Evolutionary conservation across 2,113 vertebrate genomes (phyloP).

Genomic region (Lophochroa leadbeateri): DNA sequence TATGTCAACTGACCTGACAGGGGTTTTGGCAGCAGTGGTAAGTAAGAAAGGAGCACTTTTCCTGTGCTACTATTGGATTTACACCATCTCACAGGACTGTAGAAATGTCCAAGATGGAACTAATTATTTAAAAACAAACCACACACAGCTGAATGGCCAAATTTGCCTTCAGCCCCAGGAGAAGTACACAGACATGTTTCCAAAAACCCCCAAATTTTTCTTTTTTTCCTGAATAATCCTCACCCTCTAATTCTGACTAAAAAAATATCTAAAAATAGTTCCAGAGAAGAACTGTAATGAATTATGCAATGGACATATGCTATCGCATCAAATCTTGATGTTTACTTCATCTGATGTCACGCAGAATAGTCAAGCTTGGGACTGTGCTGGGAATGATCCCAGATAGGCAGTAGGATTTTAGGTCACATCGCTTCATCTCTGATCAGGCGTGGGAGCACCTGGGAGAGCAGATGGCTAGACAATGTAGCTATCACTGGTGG

Average conservation of each 20-base stretch:
- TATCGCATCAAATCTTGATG: not conserved
- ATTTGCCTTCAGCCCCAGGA: not conserved
- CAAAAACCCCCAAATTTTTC: not conserved
- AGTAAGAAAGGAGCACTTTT: not conserved
- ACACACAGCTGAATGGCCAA: not conserved
- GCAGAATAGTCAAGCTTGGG: conserved; percentile 10
- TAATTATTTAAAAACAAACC: not conserved
- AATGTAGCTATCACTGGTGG: not conserved
- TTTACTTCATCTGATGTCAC: conserved; percentile 15
- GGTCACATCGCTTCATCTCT: conserved; percentile 11
- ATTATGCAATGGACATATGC: conserved; percentile 14
- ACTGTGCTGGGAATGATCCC: conserved; percentile 27
- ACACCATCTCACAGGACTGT: not conserved
- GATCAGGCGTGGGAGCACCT: conserved; percentile 40
- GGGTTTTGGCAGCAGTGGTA: not conserved
- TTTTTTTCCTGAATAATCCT: not conserved
- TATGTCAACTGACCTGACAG: not conserved
- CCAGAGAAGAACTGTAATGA: conserved; percentile 8
- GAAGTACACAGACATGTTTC: not conserved
- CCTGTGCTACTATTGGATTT: not conserved
- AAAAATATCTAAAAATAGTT: not conserved
- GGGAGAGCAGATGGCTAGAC: conserved; percentile 60
- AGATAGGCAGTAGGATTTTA: not conserved
- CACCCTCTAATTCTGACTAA: not conserved
- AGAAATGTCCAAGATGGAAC: not conserved